A percentile compares a stretch with the other conserved stretches of the same genome.
phyloP scores from a whole-genome alignment of 2,888 invertebrate genomes.

The Morinoia aosen region DNA sequence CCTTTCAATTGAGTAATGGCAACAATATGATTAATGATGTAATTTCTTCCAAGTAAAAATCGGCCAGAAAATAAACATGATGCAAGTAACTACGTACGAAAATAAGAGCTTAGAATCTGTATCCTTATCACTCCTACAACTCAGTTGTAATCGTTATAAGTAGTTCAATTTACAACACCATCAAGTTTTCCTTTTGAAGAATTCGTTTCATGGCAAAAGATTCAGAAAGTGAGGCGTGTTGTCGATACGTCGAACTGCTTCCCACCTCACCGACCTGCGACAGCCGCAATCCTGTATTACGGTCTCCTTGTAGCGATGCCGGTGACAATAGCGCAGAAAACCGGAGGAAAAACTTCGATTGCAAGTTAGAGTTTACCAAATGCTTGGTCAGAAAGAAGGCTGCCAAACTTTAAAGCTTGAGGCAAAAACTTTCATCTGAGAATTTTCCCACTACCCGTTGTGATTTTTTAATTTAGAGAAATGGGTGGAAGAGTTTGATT shows the following conservation, averaged over 20 bases:
- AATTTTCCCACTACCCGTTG: background rate
- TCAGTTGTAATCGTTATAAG: too few species aligned
- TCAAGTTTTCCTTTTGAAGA: background rate
- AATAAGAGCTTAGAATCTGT: background rate
- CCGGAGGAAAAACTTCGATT: constrained; percentile 1
- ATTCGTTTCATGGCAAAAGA: background rate
- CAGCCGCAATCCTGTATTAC: constrained; percentile 29
- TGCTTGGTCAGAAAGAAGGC: background rate
- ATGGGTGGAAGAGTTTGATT: too few species aligned
- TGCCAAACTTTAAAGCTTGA: background rate
- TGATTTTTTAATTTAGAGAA: too few species aligned
- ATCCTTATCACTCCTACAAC: too few species aligned
- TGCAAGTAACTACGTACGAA: background rate
- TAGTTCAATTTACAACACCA: background rate
- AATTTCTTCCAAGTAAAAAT: background rate
- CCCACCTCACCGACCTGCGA: constrained; percentile 29
- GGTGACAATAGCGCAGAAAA: constrained; percentile 3
- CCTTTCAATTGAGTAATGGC: background rate
- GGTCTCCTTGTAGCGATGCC: constrained; percentile 27
- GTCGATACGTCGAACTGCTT: constrained; percentile 40
- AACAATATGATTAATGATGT: background rate
- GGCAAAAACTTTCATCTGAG: background rate
- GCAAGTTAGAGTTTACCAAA: constrained; percentile 14
- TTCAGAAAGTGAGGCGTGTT: background rate
- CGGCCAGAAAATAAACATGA: background rate